Percentiles rank a stretch among this genome's conserved stretches.
These are phyloP conservation scores for Drosophila mayri DNA, from an alignment of 1,140 invertebrate species.

Conservation along the genomic window DNA sequence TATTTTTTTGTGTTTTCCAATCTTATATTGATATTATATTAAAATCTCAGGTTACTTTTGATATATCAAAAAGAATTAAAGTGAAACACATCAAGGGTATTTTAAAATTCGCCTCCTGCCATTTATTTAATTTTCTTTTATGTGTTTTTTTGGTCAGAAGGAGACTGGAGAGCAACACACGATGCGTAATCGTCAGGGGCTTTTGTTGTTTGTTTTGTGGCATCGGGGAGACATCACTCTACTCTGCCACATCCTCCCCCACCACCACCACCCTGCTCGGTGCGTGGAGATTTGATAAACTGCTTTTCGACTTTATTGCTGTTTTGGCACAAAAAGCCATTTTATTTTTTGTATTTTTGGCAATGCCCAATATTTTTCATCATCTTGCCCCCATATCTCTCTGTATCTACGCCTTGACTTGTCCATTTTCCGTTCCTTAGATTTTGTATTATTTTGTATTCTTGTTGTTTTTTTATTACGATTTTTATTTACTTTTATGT, in stretches of 20 bases:
- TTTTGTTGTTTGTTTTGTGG: constrained; percentile 57
- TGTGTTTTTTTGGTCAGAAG: constrained; percentile 23
- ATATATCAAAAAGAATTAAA: background rate
- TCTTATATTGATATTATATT: no score
- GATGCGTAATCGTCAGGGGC: constrained; percentile 46
- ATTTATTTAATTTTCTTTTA: background rate
- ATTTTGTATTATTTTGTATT: constrained; percentile 40
- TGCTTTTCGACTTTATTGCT: constrained; percentile 83
- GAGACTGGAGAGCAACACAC: constrained; percentile 27
- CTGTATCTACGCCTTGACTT: constrained; percentile 7
- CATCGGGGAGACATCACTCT: constrained; percentile 10
- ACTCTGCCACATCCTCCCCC: background rate
- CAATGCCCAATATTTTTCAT: constrained; percentile 64
- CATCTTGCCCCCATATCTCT: constrained; percentile 12
- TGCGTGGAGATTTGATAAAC: constrained; percentile 81
- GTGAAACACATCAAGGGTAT: constrained; percentile 4
- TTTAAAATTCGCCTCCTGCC: background rate
- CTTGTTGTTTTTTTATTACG: constrained; percentile 52
- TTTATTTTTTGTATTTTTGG: constrained; percentile 57
- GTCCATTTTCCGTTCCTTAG: constrained; percentile 33
- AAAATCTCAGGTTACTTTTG: background rate
- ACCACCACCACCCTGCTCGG: constrained; percentile 15
- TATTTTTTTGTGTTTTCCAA: background rate
- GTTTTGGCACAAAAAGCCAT: constrained; percentile 62
- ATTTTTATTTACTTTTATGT: constrained; percentile 60